Conservation (phyloP, 2,888 invertebrate species). For the Drosophila cognata region DNA sequence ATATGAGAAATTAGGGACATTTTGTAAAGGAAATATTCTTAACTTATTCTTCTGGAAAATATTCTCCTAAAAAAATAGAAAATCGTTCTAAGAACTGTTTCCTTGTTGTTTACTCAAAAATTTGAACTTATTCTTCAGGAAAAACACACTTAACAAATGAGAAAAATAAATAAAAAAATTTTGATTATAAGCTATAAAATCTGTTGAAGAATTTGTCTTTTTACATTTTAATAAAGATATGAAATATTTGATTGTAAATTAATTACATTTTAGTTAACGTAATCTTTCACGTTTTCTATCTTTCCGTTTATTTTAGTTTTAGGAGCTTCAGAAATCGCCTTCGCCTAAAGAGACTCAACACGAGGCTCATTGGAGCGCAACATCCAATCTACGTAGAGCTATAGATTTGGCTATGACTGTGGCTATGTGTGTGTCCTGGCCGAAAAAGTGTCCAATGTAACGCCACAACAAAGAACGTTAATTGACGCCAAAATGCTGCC, state of each 20-base stretch:
- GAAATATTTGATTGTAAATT: background rate
- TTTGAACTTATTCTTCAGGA: background rate
- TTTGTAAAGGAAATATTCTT: background rate
- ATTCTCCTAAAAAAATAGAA: background rate
- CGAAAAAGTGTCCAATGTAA: slow-evolving; percentile 83
- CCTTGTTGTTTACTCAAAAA: background rate
- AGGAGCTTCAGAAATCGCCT: slow-evolving; percentile 24
- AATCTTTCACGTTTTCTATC: background rate
- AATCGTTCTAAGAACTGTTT: background rate
- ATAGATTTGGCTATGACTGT: slow-evolving; percentile 64
- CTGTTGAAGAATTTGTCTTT: background rate
- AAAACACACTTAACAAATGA: background rate
- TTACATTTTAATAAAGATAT: background rate
- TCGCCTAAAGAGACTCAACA: slow-evolving; percentile 10
- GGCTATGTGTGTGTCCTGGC: slow-evolving; percentile 44
- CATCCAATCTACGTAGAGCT: slow-evolving; percentile 73
- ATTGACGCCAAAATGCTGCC: slow-evolving; percentile 82
- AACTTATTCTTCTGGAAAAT: background rate
- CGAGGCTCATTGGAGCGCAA: slow-evolving; percentile 69
- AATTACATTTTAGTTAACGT: background rate
- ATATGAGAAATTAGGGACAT: background rate
- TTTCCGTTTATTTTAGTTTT: background rate
- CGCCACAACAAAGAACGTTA: slow-evolving; percentile 84
- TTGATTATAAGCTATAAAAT: background rate
- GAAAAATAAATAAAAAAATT: background rate